A percentile compares a stretch with the other conserved stretches of the same genome.
Conservation (phyloP, 2,888 invertebrate species). For the Sphaerophoria rueppellii region DNA sequence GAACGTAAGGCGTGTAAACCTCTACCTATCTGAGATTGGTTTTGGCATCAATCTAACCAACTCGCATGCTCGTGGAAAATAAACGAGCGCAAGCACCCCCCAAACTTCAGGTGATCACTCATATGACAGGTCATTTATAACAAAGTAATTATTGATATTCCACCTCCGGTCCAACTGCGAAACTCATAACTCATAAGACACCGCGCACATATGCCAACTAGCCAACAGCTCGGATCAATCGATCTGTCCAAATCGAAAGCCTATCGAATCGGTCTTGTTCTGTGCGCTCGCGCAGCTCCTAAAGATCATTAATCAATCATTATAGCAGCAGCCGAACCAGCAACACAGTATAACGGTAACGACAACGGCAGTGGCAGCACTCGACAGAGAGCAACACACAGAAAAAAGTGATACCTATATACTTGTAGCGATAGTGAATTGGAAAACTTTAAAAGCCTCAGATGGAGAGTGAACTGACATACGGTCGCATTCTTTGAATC, state of each 20-base stretch:
- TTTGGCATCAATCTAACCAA: not conserved
- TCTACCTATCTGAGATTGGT: not conserved
- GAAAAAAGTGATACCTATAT: constrained; percentile 1
- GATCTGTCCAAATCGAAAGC: constrained; percentile 72
- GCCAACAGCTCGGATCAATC: constrained; percentile 73
- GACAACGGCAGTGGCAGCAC: constrained; percentile 25
- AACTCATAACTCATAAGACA: constrained; percentile 68
- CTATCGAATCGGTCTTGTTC: constrained; percentile 72
- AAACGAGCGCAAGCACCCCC: constrained; percentile 28
- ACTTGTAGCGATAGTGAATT: constrained; percentile 33
- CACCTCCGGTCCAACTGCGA: constrained; percentile 37
- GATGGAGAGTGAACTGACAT: constrained; percentile 31
- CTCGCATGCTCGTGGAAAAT: constrained; percentile 22
- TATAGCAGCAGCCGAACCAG: constrained; percentile 51
- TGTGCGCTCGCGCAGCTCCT: constrained; percentile 53
- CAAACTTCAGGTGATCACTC: constrained; percentile 53
- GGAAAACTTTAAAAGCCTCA: constrained; percentile 66
- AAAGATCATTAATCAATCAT: constrained; percentile 73
- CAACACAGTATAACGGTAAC: constrained; percentile 24
- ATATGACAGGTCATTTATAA: constrained; percentile 73
- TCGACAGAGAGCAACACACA: not conserved
- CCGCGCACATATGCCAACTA: constrained; percentile 70
- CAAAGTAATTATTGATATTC: constrained; percentile 74
- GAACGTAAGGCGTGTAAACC: constrained; percentile 9
- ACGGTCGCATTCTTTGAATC: constrained; percentile 58